phyloP scores from a whole-genome alignment of 2,113 vertebrate species.

The Pelobates fuscus region DNA sequence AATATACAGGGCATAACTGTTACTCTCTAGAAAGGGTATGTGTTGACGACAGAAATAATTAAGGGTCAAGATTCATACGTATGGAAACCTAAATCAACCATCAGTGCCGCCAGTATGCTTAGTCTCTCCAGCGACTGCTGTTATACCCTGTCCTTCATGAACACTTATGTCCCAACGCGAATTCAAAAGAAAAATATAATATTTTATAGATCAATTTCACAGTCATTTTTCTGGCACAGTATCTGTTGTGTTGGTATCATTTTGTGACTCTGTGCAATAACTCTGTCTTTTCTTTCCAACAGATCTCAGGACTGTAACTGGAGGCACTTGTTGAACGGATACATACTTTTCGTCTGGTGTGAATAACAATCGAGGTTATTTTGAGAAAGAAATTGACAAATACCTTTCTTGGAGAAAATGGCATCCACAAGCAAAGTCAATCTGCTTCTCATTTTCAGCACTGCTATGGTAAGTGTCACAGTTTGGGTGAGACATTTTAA shows the following conservation, averaged over 20 bases:
- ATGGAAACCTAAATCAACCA: neutral
- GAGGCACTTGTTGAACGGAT: constrained; percentile 11
- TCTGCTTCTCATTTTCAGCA: constrained; percentile 1
- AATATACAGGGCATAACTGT: neutral
- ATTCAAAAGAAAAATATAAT: constrained; percentile 21
- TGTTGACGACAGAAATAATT: neutral
- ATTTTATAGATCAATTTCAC: constrained; percentile 28
- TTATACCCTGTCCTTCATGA: constrained; percentile 17
- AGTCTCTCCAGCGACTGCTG: neutral
- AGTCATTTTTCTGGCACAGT: constrained; percentile 18
- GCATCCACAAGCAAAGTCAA: constrained; percentile 5
- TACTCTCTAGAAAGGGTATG: neutral
- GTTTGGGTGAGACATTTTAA: too few species aligned
- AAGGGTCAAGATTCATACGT: neutral
- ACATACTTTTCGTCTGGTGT: neutral
- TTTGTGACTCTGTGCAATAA: constrained; percentile 18
- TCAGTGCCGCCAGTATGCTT: constrained; percentile 15
- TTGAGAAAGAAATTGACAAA: constrained; percentile 12
- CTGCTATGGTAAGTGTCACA: constrained; percentile 19
- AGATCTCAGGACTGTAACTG: constrained; percentile 18
- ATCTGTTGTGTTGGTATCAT: constrained; percentile 14
- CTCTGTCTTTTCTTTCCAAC: constrained; percentile 11
- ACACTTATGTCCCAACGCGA: constrained; percentile 9
- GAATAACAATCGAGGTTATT: neutral
- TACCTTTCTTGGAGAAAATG: constrained; percentile 1